Evolutionary conservation across 30 jellyfish, hydroid and myxozoan genomes (phyloP), one percentile per base, ranked within the genome.

Genomic region (Haliclystus octoradiatus): DNA sequence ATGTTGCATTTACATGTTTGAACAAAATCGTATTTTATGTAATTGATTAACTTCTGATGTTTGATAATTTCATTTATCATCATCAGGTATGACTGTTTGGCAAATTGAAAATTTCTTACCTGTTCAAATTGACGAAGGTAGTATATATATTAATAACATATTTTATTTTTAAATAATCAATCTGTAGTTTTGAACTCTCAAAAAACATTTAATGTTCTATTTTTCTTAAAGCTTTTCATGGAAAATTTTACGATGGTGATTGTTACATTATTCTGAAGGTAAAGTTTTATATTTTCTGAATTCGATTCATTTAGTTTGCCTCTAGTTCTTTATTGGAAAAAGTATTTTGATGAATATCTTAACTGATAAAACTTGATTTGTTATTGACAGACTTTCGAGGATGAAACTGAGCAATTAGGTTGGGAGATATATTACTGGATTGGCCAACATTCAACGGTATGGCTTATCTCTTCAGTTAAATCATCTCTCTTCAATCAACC

Each of bases 371-470:
- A 5, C 14, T 19, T 40, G 57, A 9, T 5, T 40, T 73, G 40
- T 29, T 61, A 0, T 15, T 72, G 63, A 31, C 63, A 89, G 98
- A 68, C 95, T 0, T 33, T 70, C 1, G 74, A 80, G 49, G 95
- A 78, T 63, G 99, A 91, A 28, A 62, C 81, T 15, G 94, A 71
- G 28, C 93, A 80, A 50, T 84, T 91, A n/a, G 74, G 70, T 31
- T 79, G 94, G 93, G 80, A 91, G 50, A 82, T 91, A 28, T 80
- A 63, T 62, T 91, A 91, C 57, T 91, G 99, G 99, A 91, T 91
- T 62, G 99, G 99, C 22, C 99, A 91, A 47, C 99, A 91, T 53
- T 77, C 94, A 14, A 91, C 99, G 28, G 99, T 91, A 73, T 47
- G 87, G n/a, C n/a, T n/a, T n/a, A n/a, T n/a, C n/a, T n/a, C n/a